These are phyloP conservation scores for Schrankia costaestrigalis DNA, from an alignment of 2,888 invertebrate species.

Conservation along the genomic window DNA sequence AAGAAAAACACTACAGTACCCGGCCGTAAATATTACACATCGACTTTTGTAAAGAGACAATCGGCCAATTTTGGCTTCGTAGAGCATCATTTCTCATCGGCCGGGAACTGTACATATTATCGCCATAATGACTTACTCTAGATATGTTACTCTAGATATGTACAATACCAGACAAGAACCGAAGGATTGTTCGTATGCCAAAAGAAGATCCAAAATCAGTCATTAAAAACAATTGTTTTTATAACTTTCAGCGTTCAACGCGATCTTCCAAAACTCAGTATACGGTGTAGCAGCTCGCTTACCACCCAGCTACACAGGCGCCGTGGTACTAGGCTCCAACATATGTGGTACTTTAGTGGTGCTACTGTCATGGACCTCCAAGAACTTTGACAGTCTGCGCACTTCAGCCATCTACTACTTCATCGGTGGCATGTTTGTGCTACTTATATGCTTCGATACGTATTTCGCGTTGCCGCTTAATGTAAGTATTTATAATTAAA, in stretches of 20 bases:
- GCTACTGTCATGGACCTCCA: slow-evolving; percentile 85
- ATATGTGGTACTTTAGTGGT: slow-evolving; percentile 95
- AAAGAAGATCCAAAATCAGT: too few species aligned
- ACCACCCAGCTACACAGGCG: slow-evolving; percentile 95
- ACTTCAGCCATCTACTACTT: slow-evolving; percentile 97
- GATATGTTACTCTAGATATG: too few species aligned
- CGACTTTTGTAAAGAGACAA: too few species aligned
- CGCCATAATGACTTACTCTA: too few species aligned
- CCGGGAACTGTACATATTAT: too few species aligned
- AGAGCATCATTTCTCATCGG: too few species aligned
- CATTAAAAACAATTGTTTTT: not conserved
- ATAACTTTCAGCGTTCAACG: slow-evolving; percentile 79
- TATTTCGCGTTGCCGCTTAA: slow-evolving; percentile 97
- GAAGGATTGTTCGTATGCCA: too few species aligned
- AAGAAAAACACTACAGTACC: too few species aligned
- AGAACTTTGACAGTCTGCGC: slow-evolving; percentile 85
- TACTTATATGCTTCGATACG: slow-evolving; percentile 96
- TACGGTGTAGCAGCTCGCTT: slow-evolving; percentile 97
- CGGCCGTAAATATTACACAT: too few species aligned
- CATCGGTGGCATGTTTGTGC: slow-evolving; percentile 94
- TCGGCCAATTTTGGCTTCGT: too few species aligned
- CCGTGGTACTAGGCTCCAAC: slow-evolving; percentile 96
- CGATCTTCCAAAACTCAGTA: slow-evolving; percentile 98
- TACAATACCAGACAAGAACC: too few species aligned
- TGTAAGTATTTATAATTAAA: slow-evolving; percentile 81